Evolutionary conservation across 2,797 vertebrate species (phyloP), one percentile per base, ranked within the genome.

Genomic region (Enteromius radiatus): DNA sequence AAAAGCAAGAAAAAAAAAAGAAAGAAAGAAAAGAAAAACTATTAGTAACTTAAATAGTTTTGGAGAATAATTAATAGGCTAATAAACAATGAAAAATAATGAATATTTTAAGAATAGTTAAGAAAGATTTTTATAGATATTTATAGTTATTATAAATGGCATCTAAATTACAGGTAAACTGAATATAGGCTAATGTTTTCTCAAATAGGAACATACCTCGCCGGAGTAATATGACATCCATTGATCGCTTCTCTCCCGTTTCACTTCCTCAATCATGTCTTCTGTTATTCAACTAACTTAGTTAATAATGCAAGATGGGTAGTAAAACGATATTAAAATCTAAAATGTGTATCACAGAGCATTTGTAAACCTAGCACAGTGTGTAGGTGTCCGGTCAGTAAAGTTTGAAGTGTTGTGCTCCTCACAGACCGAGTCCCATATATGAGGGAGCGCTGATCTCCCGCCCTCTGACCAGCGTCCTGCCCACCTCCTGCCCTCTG

Each of bases 231-330:
- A 85, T 26, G 65, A 45, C 26, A 80, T 63, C 88, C 88, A 88
- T 61, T 86, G 86, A 47, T 88, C 77, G 43, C 78, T 76, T 84
- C 84, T 76, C 70, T 88, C 88, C 68, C 85, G 83, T 45, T 88
- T 88, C 31, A 88, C 83, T 65, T 86, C 88, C 14, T 86, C 86
- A 71, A 87, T 87, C 86, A 86, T 88, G 31, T 74, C 80, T 78
- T 73, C 67, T 23, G 9, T 19, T 31, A 4, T 64, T 65, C 33
- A 68, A 2, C 36, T 10, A 31, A 41, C 41, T 76, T 21, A 52
- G 54, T 49, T 11, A 45, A 65, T 33, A 49, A 33, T 8, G 28
- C 17, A 23, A 26, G 70, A 64, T 78, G 17, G 43, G 43, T 3
- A 54, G 26, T 63, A 63, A 41, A 45, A 80, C 6, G 43, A 11